Evolutionary conservation across 1,140 invertebrate genomes (phyloP).

Genomic region (Eriocheir sinensis): DNA sequence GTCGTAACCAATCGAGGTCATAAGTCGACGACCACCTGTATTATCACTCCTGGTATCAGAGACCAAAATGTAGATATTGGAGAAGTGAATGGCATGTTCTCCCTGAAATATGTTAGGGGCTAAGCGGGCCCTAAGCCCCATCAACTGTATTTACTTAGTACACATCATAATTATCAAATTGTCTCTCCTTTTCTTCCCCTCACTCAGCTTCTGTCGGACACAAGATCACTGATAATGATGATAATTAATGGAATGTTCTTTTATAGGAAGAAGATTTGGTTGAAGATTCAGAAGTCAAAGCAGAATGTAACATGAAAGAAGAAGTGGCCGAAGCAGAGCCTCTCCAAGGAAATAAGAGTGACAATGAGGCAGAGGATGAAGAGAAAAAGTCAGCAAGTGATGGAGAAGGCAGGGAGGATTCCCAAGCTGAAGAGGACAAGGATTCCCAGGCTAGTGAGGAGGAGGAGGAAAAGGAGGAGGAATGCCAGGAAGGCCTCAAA

Average conservation of each 20-base stretch:
- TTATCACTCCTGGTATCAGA: too few species aligned
- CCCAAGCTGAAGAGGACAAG: constrained; percentile 68
- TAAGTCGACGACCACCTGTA: too few species aligned
- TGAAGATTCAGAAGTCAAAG: constrained; percentile 51
- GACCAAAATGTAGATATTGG: too few species aligned
- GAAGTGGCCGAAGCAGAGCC: constrained; percentile 68
- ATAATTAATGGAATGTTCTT: background rate
- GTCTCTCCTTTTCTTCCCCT: too few species aligned
- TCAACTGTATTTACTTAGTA: too few species aligned
- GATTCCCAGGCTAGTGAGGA: constrained; percentile 78
- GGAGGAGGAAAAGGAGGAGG: constrained; percentile 81
- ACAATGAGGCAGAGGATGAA: constrained; percentile 78
- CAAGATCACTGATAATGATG: background rate
- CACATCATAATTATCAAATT: too few species aligned
- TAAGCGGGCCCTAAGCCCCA: too few species aligned
- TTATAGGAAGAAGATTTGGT: constrained; percentile 74
- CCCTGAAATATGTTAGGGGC: too few species aligned
- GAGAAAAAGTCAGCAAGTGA: constrained; percentile 66
- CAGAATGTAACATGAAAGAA: constrained; percentile 46
- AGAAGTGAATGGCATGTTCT: too few species aligned
- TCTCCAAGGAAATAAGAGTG: constrained; percentile 70
- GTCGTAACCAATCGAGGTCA: too few species aligned
- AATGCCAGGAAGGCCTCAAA: constrained; percentile 83
- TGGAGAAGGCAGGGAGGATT: constrained; percentile 79
- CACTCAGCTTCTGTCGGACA: too few species aligned